Percentiles rank a stretch among this genome's conserved stretches.
These are phyloP conservation scores for Corydoras sp. DNA, from an alignment of 2,113 vertebrate genomes.

Conservation along the genomic window DNA sequence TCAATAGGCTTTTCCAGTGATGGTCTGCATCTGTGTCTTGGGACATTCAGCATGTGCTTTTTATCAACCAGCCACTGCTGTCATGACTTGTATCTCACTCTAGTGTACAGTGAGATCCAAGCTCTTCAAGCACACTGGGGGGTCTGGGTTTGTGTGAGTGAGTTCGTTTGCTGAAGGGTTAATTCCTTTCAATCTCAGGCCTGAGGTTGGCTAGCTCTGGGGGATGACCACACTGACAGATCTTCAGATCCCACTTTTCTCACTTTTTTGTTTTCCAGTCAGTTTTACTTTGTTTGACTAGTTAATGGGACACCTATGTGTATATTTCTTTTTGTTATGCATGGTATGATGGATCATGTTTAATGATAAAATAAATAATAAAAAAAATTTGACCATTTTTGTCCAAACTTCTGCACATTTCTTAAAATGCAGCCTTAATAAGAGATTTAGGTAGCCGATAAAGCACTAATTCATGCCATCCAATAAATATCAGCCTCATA, in stretches of 20 bases:
- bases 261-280: slow-evolving; percentile 5
- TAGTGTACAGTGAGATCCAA: slow-evolving; percentile 34
- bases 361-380: no score
- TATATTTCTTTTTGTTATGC: no score
- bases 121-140: slow-evolving; percentile 20
- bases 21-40: background rate
- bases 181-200: slow-evolving; percentile 53
- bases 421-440: no score
- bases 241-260: slow-evolving; percentile 41
- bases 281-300: no score
- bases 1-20: background rate
- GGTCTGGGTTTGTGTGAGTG: slow-evolving; percentile 21
- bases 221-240: slow-evolving; percentile 46
- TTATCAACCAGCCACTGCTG: slow-evolving; percentile 6
- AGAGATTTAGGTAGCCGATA: no score
- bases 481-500: no score
- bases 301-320: no score
- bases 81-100: slow-evolving; percentile 13
- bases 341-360: no score
- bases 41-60: slow-evolving; percentile 13
- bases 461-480: no score
- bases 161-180: slow-evolving; percentile 45
- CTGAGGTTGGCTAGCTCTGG: slow-evolving; percentile 50
- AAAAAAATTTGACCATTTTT: no score
- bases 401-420: no score